Conservation (phyloP, 2,113 vertebrate species). For the Amphilophus citrinellus region DNA sequence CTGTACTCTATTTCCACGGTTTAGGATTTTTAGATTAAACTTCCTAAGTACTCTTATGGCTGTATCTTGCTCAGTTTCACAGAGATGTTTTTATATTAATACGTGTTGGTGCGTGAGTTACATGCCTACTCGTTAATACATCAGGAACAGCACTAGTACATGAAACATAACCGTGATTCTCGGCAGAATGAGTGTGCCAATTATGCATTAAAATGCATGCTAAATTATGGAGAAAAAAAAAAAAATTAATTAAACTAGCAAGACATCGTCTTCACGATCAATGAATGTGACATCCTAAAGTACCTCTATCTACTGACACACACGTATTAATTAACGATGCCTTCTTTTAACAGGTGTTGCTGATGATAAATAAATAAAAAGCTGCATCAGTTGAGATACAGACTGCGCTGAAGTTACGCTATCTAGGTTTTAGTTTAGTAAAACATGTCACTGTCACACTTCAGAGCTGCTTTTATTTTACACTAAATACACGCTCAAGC, state of each 20-base stretch:
- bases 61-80: background rate
- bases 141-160: background rate
- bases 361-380: background rate
- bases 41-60: background rate
- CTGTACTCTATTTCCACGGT: background rate
- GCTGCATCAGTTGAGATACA: background rate
- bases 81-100: background rate
- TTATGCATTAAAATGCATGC: background rate
- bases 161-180: background rate
- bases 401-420: background rate
- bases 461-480: background rate
- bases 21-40: background rate
- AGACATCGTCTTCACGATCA: background rate
- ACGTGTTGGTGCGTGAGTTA: background rate
- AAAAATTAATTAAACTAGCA: background rate
- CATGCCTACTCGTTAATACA: accelerated
- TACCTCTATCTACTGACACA: background rate
- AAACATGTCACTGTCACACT: background rate
- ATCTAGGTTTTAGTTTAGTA: background rate
- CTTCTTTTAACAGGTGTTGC: background rate
- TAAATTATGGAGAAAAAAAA: background rate
- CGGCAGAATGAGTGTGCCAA: background rate
- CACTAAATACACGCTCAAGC: accelerated
- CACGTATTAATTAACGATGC: background rate
- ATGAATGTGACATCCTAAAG: background rate